phyloP scores from a whole-genome alignment of 1,140 invertebrate species.

The Nymphalis io region DNA sequence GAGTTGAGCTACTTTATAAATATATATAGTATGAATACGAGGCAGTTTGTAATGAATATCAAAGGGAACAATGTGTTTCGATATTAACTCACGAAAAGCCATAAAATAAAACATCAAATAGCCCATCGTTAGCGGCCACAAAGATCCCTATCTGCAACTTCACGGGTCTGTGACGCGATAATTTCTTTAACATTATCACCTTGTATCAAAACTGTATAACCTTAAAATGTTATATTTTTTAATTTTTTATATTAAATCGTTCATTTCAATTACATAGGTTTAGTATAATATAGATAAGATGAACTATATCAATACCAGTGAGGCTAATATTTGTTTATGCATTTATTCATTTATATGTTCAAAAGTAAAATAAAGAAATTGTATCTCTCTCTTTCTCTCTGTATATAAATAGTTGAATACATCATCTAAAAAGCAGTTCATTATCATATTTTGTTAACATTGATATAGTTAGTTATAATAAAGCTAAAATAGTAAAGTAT shows the following conservation, averaged over 20 bases:
- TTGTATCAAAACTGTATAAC: constrained; percentile 28
- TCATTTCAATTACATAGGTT: neutral
- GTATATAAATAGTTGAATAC: too few species aligned
- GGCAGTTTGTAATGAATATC: constrained; percentile 2
- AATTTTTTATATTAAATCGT: neutral
- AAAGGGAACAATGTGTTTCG: constrained; percentile 12
- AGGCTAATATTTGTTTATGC: too few species aligned
- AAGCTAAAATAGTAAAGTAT: too few species aligned
- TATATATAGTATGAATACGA: neutral
- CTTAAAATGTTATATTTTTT: constrained; percentile 30
- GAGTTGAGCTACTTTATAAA: too few species aligned
- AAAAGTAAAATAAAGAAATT: neutral
- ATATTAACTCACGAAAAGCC: constrained; percentile 24
- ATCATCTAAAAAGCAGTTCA: too few species aligned
- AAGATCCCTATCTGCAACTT: constrained; percentile 43
- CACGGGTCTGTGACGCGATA: constrained; percentile 46
- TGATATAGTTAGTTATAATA: neutral
- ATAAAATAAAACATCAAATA: constrained; percentile 38
- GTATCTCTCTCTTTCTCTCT: too few species aligned
- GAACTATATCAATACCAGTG: too few species aligned
- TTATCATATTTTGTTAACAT: too few species aligned
- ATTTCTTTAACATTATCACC: constrained; percentile 46
- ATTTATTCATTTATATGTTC: too few species aligned
- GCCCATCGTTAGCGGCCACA: constrained; percentile 42
- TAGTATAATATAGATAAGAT: too few species aligned